Conservation (phyloP, 2,797 vertebrate genomes). For the Botia almorhae region DNA sequence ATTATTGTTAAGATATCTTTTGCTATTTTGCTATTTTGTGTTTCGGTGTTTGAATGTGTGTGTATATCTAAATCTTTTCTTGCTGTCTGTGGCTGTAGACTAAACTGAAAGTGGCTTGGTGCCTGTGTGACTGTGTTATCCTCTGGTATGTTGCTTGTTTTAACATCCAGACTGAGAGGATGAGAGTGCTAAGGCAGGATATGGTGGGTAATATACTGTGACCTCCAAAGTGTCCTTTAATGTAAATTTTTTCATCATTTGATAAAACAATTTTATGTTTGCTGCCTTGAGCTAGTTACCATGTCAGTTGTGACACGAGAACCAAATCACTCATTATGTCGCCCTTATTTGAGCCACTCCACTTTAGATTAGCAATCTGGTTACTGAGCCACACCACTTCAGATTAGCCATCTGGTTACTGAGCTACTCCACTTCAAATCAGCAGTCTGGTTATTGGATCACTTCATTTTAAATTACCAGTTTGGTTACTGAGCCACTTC, state of each 20-base stretch:
- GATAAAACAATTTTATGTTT: not conserved
- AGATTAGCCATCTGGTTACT: no score
- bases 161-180: slow-evolving; percentile 40
- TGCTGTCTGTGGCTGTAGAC: slow-evolving; percentile 38
- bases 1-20: slow-evolving; percentile 12
- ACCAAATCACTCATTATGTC: not conserved
- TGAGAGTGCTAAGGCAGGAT: slow-evolving; percentile 9
- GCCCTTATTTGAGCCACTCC: not conserved
- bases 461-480: no score
- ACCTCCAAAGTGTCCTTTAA: not conserved
- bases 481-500: no score
- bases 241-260: not conserved
- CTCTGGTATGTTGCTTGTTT: slow-evolving; percentile 43
- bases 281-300: not conserved
- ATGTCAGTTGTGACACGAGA: not conserved
- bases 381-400: no score
- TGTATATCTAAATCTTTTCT: slow-evolving; percentile 15
- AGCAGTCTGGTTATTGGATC: no score
- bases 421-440: no score
- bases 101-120: slow-evolving; percentile 49
- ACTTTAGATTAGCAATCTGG: no score
- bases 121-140: slow-evolving; percentile 46
- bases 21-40: not conserved
- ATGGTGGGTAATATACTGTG: not conserved
- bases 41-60: not conserved